Evolutionary conservation across 2,888 invertebrate genomes (phyloP).

Genomic region (Drosophila parthenogenetica): DNA sequence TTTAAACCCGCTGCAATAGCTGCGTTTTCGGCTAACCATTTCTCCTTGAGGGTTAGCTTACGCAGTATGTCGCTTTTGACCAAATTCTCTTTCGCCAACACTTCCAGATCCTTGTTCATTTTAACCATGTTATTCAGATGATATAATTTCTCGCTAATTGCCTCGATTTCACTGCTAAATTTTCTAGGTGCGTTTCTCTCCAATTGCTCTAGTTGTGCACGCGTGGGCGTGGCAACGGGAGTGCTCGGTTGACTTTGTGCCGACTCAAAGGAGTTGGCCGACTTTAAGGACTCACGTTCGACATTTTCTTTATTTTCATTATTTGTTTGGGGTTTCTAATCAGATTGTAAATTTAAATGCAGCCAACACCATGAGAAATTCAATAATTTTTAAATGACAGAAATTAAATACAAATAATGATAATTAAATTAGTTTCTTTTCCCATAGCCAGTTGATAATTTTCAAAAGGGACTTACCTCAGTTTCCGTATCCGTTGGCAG

Average conservation of each 20-base stretch:
- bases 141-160: slow-evolving; percentile 84
- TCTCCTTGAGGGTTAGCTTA: slow-evolving; percentile 84
- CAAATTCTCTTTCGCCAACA: slow-evolving; percentile 83
- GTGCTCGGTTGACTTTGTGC: slow-evolving; percentile 57
- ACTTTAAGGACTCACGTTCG: slow-evolving; percentile 61
- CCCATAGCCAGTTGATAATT: slow-evolving; percentile 44
- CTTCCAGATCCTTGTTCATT: slow-evolving; percentile 84
- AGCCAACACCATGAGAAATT: slow-evolving; percentile 78
- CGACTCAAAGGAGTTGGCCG: slow-evolving; percentile 74
- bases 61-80: slow-evolving; percentile 84
- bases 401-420: slow-evolving; percentile 69
- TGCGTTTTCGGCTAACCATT: slow-evolving; percentile 83
- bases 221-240: slow-evolving; percentile 52
- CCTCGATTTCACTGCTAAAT: slow-evolving; percentile 83
- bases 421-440: slow-evolving; percentile 64
- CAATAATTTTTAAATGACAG: slow-evolving; percentile 43
- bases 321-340: slow-evolving; percentile 48
- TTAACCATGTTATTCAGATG: slow-evolving; percentile 84
- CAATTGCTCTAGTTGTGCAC: slow-evolving; percentile 82
- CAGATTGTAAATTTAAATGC: slow-evolving; percentile 31
- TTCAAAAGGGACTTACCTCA: slow-evolving; percentile 87
- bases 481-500: slow-evolving; percentile 89
- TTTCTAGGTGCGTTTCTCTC: slow-evolving; percentile 81
- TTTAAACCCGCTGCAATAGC: slow-evolving; percentile 67
- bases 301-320: slow-evolving; percentile 73